phyloP scores from a whole-genome alignment of 2,888 invertebrate genomes.

The Cyclophora punctaria region DNA sequence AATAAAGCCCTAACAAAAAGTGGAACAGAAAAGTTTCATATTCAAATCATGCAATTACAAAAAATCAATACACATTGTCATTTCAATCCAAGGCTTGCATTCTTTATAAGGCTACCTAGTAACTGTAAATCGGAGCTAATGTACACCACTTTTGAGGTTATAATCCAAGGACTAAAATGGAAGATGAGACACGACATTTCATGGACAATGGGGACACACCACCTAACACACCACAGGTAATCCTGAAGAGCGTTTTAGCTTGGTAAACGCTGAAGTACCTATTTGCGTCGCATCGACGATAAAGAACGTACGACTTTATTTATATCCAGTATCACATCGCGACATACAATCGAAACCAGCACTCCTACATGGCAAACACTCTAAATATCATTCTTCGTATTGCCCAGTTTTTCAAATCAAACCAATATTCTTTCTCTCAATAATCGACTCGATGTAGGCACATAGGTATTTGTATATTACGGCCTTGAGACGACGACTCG shows the following conservation, averaged over 20 bases:
- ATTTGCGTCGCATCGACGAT: constrained; percentile 45
- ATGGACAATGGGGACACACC: background rate
- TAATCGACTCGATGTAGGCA: constrained; percentile 36
- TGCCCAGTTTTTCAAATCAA: constrained; percentile 33
- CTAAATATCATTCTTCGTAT: constrained; percentile 1
- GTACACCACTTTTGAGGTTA: constrained; percentile 53
- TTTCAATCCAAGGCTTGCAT: too few species aligned
- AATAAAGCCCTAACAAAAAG: background rate
- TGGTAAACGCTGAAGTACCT: constrained; percentile 13
- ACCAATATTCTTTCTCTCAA: constrained; percentile 45
- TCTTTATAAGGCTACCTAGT: background rate
- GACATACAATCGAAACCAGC: constrained; percentile 2
- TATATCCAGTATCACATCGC: constrained; percentile 16
- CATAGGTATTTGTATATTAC: constrained; percentile 67
- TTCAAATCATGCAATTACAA: background rate
- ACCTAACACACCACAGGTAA: background rate
- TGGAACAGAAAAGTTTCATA: background rate
- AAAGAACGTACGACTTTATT: constrained; percentile 28
- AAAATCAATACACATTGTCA: too few species aligned
- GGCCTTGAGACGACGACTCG: constrained; percentile 72
- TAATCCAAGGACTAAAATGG: constrained; percentile 30
- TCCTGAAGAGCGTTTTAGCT: constrained; percentile 19
- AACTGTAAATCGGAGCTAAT: background rate
- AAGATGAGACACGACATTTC: constrained; percentile 6
- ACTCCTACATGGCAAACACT: constrained; percentile 1